Evolutionary conservation across 2,113 vertebrate genomes (phyloP).

Genomic region (Saccopteryx leptura): DNA sequence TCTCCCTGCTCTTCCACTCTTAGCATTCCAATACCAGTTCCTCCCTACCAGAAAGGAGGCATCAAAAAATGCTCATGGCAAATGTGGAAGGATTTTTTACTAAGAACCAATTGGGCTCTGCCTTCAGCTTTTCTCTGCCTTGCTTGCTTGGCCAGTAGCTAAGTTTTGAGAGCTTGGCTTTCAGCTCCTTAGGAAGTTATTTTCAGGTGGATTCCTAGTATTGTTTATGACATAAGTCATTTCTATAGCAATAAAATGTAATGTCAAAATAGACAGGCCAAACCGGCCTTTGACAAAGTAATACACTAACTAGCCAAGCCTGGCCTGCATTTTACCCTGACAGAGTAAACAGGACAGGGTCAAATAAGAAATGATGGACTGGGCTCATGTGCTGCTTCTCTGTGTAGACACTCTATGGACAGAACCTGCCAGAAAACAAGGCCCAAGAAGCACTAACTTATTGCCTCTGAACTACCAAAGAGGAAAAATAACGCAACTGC

Average conservation of each 20-base stretch:
- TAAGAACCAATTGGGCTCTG: not conserved
- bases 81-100: constrained; percentile 18
- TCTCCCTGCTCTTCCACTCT: constrained; percentile 33
- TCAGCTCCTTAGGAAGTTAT: constrained; percentile 6
- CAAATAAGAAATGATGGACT: constrained; percentile 81
- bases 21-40: constrained; percentile 51
- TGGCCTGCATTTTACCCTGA: constrained; percentile 83
- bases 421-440: constrained; percentile 48
- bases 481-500: not conserved
- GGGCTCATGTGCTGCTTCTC: not conserved
- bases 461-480: not conserved
- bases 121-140: not conserved
- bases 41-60: constrained; percentile 13
- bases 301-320: constrained; percentile 90
- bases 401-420: not conserved
- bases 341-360: constrained; percentile 85
- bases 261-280: constrained; percentile 71
- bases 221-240: constrained; percentile 21
- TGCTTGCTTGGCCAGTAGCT: not conserved
- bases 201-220: constrained; percentile 33
- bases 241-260: constrained; percentile 43
- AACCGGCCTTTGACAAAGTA: constrained; percentile 89
- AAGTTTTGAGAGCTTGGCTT: not conserved
- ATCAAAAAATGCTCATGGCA: constrained; percentile 44
- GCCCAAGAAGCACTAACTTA: not conserved